Percentiles rank a stretch among this genome's conserved stretches.
Evolutionary conservation across 2,113 vertebrate genomes (phyloP).

Genomic region (Typhlomys cinereus): DNA sequence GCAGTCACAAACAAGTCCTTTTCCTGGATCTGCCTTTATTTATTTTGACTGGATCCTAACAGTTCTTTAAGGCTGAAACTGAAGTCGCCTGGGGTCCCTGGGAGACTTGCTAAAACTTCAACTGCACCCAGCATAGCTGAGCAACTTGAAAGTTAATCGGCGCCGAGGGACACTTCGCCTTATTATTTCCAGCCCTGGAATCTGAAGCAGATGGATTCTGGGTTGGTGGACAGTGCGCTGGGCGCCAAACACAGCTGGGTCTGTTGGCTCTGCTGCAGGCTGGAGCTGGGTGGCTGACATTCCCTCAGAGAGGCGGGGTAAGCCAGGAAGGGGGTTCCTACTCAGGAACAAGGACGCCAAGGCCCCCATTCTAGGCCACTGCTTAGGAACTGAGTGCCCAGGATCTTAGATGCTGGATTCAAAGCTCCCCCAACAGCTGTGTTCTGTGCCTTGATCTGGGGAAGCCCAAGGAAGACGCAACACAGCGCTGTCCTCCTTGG

Average conservation of each 20-base stretch:
- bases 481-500: not conserved
- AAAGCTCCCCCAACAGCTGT: fast-evolving
- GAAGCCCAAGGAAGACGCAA: not conserved
- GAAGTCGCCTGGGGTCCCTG: conserved; percentile 63
- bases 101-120: conserved; percentile 78
- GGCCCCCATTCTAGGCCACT: not conserved
- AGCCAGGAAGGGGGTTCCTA: not conserved
- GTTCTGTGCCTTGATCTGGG: not conserved
- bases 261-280: conserved; percentile 6
- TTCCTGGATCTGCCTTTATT: conserved; percentile 81
- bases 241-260: conserved; percentile 52
- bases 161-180: conserved; percentile 72
- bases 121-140: conserved; percentile 74
- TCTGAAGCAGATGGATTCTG: conserved; percentile 63
- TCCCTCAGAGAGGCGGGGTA: not conserved
- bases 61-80: conserved; percentile 78
- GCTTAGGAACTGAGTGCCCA: not conserved
- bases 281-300: not conserved
- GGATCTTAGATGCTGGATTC: not conserved
- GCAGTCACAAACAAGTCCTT: conserved; percentile 76
- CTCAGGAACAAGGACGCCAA: no score
- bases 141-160: conserved; percentile 76
- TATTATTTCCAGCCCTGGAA: conserved; percentile 79
- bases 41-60: conserved; percentile 81
- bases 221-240: conserved; percentile 27